Percentiles rank a stretch among this genome's conserved stretches.
phyloP scores from a whole-genome alignment of 35 echinoderm and acorn worm genomes.

The Ptychodera flava region DNA sequence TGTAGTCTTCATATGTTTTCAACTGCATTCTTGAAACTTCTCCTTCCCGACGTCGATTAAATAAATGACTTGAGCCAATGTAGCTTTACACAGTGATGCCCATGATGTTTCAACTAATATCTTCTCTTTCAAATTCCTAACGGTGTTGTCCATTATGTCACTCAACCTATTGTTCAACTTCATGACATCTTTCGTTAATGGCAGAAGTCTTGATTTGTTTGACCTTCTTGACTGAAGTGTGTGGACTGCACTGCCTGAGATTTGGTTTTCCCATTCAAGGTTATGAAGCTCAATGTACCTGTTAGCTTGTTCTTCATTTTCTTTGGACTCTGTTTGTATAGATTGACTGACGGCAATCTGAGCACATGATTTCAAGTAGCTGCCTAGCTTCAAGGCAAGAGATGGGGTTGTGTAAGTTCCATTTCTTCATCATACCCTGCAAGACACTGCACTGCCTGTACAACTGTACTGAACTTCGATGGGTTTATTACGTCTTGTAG shows the following conservation, averaged over 20 bases:
- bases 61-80: neutral
- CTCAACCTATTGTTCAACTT: neutral
- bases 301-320: neutral
- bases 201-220: neutral
- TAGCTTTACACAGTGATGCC: neutral
- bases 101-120: neutral
- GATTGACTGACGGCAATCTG: neutral
- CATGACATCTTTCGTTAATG: neutral
- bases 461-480: slow-evolving; percentile 18
- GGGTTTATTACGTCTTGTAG: slow-evolving; percentile 25
- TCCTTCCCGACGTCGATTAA: neutral
- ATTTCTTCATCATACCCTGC: slow-evolving; percentile 26
- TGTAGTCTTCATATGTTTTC: neutral
- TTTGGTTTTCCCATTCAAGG: slow-evolving; percentile 8
- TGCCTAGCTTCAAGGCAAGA: slow-evolving; percentile 12
- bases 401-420: slow-evolving; percentile 23
- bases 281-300: slow-evolving; percentile 3
- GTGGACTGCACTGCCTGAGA: neutral
- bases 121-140: neutral
- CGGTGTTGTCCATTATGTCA: neutral
- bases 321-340: neutral
- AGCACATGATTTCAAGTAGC: slow-evolving; percentile 13
- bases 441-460: slow-evolving; percentile 3
- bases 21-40: neutral
- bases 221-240: neutral